Base-by-base conservation (phyloP, 1,140 invertebrate species). In the Hylaeus volcanicus region DNA sequence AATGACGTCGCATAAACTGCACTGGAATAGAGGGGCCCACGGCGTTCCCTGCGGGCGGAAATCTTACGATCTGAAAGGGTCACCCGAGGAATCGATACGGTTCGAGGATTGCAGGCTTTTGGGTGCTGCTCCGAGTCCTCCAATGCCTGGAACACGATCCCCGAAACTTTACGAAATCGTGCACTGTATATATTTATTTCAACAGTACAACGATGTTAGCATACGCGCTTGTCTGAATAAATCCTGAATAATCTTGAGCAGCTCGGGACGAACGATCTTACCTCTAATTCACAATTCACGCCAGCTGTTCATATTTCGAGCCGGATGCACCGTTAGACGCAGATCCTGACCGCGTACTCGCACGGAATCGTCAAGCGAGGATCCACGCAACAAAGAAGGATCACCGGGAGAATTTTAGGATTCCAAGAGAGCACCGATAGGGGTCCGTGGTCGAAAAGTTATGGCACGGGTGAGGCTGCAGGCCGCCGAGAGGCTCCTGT, bases 391-490 rank as follows among this genome's bases (percentile, higher is more conserved):
- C 56, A 63, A 86, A 61, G 73, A 70, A 26, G 41, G 76, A 72
- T 72, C 51, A 64, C 37, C 63, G 41, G 43, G 71, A 8, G 64
- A 80, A 80, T 74, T 80, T 80, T 80, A 68, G 72, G 72, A 80
- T 80, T 74, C 72, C 78, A 37, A 26, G 9, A 53, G 26, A 6
- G 45, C 81, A 65, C 75, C 78, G 74, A 87, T 84, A 87, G 65
- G 79, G 65, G 73, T 84, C n/a, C 81, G 85, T 75, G 72, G 58
- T 80, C 72, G 86, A 86, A 87, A 87, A 87, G 79, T 87, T 87
- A 87, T 87, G 82, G 85, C 82, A 78, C 85, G 74, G 60, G 79
- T 69, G 68, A 76, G 60, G 69, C 78, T 55, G 68, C 76, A 61
- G 73, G n/a, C 71, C 66, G 71, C 74, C 5, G 6, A 9, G 12